These are phyloP conservation scores for Dynastes tityus DNA, from an alignment of 2,888 invertebrate genomes.

Conservation along the genomic window DNA sequence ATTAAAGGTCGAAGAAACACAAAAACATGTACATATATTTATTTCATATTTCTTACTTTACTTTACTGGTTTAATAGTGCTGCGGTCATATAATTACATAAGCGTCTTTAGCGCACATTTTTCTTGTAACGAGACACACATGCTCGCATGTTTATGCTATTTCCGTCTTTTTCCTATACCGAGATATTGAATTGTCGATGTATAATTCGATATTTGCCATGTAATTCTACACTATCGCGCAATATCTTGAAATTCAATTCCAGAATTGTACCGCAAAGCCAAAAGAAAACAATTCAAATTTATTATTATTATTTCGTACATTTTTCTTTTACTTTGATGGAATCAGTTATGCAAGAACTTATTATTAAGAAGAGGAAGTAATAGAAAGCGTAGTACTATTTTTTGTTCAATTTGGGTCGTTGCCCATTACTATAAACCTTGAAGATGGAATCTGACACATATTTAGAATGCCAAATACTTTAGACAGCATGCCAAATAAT, in stretches of 20 bases:
- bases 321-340: too few species aligned
- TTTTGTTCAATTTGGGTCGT: not conserved
- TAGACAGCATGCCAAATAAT: not conserved
- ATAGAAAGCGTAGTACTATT: not conserved
- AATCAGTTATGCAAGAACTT: too few species aligned
- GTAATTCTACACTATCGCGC: not conserved
- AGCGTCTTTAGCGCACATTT: not conserved
- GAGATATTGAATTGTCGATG: not conserved
- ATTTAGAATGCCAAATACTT: not conserved
- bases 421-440: not conserved
- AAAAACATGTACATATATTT: too few species aligned
- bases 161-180: not conserved
- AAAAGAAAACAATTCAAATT: too few species aligned
- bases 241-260: constrained; percentile 5
- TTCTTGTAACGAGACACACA: not conserved
- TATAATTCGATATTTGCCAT: constrained; percentile 7
- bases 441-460: constrained; percentile 4
- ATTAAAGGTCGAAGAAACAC: too few species aligned
- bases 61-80: too few species aligned
- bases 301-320: too few species aligned
- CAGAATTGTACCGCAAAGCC: not conserved
- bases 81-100: not conserved
- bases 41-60: too few species aligned
- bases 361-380: not conserved
- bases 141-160: too few species aligned